Base-by-base conservation (phyloP, 2,888 invertebrate species). In the Drosophila buzzatii region DNA sequence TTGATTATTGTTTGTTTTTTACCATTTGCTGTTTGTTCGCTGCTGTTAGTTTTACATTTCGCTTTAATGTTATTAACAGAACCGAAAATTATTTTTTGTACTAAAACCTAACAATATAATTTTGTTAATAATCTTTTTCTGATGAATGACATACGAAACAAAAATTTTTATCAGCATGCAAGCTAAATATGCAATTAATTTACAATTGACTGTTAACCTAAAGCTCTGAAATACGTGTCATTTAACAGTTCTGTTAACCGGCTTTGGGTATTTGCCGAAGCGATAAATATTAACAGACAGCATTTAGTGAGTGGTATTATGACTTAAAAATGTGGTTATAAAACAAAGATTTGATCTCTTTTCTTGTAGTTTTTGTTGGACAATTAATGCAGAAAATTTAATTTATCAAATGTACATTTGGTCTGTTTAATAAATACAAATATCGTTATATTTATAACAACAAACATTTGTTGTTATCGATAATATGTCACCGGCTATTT, bases 1-100 rank as follows among this genome's bases (percentile, higher is more conserved):
- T 18, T 16, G 18, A 4, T 33, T 49, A 33, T 67, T 67, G 67
- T 67, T 67, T 67, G 69, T 67, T 67, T 49, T 35, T 47, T 69
- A 33, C 57, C 8, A 42, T 69, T 49, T 41, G 27, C 47, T 33
- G 69, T 35, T 56, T 35, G 12, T 27, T 49, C 20, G 27, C n/a
- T 14, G 12, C 47, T 67, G 67, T 49, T 69, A 69, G 47, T 16
- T 31, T 67, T 57, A 67, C 67, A 67, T 69, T 49, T 41, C 33
- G 41, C n/a, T 14, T 12, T 23, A 31, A 35, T 67, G 70, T 41
- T 68, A 41, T 57, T 57, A 69, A 56, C 69, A 69, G 69, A 7
- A 9, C 10, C 4, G 0, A 3, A 31, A 33, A 12, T 16, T 31
- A 14, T 14, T 9, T 33, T 16, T n/a, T 18, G 31, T 27, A n/a